phyloP scores from a whole-genome alignment of 2,888 invertebrate genomes.

The Limnephilus auricula region DNA sequence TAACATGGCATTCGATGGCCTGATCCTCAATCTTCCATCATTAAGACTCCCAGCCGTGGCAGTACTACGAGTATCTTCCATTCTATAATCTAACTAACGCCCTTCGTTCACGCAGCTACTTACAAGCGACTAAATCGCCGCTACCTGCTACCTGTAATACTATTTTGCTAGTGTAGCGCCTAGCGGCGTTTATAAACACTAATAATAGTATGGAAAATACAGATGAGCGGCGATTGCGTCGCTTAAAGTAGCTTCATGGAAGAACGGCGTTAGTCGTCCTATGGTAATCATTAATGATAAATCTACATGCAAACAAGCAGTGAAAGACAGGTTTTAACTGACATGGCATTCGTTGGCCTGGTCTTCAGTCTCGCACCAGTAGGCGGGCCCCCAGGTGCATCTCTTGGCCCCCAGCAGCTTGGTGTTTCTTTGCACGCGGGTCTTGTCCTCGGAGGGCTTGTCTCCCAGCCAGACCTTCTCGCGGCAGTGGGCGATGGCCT shows the following conservation, averaged over 20 bases:
- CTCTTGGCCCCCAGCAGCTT: slow-evolving; percentile 75
- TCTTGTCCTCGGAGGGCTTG: slow-evolving; percentile 8
- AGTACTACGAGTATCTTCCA: neutral
- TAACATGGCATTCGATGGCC: neutral
- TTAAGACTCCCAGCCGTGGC: neutral
- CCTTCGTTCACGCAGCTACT: too few relatives aligned
- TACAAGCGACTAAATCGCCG: too few relatives aligned
- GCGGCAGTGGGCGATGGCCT: slow-evolving; percentile 72
- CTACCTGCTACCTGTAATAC: too few relatives aligned
- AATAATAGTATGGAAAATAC: too few relatives aligned
- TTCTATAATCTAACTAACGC: neutral
- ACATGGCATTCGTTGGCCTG: slow-evolving; percentile 76
- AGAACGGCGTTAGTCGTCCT: neutral
- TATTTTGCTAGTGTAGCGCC: too few relatives aligned
- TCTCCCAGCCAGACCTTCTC: slow-evolving; percentile 70
- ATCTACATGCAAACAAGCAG: neutral
- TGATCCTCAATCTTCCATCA: neutral
- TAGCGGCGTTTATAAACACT: too few relatives aligned
- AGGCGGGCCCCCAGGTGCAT: slow-evolving; percentile 86
- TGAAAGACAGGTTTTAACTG: slow-evolving; percentile 67
- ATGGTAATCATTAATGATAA: neutral
- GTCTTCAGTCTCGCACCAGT: slow-evolving; percentile 81
- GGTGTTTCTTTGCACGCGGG: neutral
- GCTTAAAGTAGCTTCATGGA: too few relatives aligned
- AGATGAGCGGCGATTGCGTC: too few relatives aligned